These are phyloP conservation scores for Ptychadena robeensis DNA, from an alignment of 2,797 vertebrate genomes.

Conservation along the genomic window DNA sequence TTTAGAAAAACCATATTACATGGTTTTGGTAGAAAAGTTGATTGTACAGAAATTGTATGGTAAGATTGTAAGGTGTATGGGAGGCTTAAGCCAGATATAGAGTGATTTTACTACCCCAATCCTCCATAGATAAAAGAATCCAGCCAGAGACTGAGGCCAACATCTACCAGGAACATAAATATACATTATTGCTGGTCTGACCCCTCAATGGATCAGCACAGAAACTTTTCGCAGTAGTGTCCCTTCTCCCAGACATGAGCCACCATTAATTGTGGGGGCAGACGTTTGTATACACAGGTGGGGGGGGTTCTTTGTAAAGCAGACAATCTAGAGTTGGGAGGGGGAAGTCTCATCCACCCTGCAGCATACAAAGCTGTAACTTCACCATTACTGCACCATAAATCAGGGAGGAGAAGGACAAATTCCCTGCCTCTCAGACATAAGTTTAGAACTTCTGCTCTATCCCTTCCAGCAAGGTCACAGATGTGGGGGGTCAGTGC, in stretches of 20 bases:
- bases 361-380: slow-evolving; percentile 23
- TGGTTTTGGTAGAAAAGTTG: no score
- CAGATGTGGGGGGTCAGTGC: slow-evolving; percentile 33
- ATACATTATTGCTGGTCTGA: background rate
- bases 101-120: background rate
- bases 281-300: slow-evolving; percentile 51
- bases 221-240: background rate
- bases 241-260: background rate
- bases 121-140: background rate
- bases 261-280: slow-evolving; percentile 16
- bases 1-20: no score
- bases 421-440: background rate
- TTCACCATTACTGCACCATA: slow-evolving; percentile 37
- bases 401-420: slow-evolving; percentile 48
- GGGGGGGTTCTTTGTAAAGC: background rate
- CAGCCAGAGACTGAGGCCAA: background rate
- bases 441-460: slow-evolving; percentile 15
- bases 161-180: background rate
- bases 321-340: slow-evolving; percentile 34
- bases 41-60: no score
- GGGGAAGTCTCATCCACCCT: slow-evolving; percentile 18
- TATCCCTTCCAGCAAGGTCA: slow-evolving; percentile 44
- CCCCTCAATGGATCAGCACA: no score
- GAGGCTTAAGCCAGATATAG: no score
- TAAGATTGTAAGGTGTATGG: no score